Conservation (phyloP, 1,140 invertebrate species). For the Sycophila sp. region DNA sequence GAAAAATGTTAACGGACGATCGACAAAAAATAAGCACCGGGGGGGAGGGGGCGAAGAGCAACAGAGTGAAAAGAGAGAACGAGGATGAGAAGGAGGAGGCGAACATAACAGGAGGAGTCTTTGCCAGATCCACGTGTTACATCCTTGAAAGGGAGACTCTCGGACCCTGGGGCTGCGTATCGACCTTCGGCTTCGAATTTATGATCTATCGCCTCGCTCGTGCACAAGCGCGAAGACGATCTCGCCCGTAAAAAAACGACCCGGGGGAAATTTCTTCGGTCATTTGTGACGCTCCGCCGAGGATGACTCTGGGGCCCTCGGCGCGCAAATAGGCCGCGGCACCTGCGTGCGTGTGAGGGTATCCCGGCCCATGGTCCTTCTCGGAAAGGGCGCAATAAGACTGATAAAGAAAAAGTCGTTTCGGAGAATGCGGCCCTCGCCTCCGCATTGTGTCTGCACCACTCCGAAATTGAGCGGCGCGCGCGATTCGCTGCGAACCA, state of each 20-base stretch:
- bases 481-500: no score
- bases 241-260: no score
- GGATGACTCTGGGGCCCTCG: not conserved
- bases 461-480: not conserved
- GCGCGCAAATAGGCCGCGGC: not conserved
- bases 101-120: not conserved
- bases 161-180: no score
- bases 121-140: not conserved
- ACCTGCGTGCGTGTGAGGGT: no score
- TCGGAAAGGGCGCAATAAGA: slow-evolving; percentile 6
- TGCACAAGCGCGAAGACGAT: not conserved
- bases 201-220: not conserved
- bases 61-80: not conserved
- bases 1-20: slow-evolving; percentile 21
- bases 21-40: not conserved
- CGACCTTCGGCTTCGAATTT: not conserved
- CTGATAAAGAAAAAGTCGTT: slow-evolving; percentile 23
- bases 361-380: not conserved
- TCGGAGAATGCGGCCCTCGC: slow-evolving; percentile 5
- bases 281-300: not conserved
- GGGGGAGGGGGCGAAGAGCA: not conserved
- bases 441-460: not conserved
- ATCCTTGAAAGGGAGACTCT: not conserved
- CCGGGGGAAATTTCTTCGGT: not conserved
- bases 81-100: not conserved